A percentile compares a stretch with the other conserved stretches of the same genome.
These are phyloP conservation scores for Sphaeramia orbicularis DNA, from an alignment of 2,797 vertebrate species.

Conservation along the genomic window DNA sequence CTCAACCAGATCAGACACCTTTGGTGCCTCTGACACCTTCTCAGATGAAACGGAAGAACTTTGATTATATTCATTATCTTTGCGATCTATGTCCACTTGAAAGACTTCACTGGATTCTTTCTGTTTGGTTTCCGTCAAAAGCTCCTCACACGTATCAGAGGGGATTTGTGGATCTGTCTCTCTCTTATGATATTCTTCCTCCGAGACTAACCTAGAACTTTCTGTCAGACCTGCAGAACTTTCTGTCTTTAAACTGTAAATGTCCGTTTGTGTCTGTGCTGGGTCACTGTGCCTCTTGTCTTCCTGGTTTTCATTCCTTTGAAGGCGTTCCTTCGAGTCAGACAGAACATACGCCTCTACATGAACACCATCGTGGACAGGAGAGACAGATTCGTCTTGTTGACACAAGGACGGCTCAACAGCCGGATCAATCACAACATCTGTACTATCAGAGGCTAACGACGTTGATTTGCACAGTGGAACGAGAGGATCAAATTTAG, in stretches of 20 bases:
- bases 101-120: not conserved
- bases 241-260: conserved; percentile 34
- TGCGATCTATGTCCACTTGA: not conserved
- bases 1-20: conserved; percentile 12
- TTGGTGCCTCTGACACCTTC: not conserved
- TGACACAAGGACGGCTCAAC: not conserved
- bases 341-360: conserved; percentile 17
- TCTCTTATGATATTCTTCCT: conserved; percentile 31
- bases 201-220: conserved; percentile 7
- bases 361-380: conserved; percentile 24
- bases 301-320: conserved; percentile 4
- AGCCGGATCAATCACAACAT: not conserved
- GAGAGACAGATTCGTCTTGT: not conserved
- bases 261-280: conserved; percentile 23
- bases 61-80: not conserved
- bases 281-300: conserved; percentile 1
- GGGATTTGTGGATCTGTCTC: conserved; percentile 21
- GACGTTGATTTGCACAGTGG: conserved; percentile 8
- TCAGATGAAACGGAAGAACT: not conserved
- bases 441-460: not conserved
- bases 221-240: conserved; percentile 8
- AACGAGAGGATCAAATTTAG: not conserved
- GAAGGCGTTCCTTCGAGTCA: conserved; percentile 14
- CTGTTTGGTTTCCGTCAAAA: conserved; percentile 15
- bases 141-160: not conserved